Conservation (phyloP, 2,888 invertebrate species). For the Germaria angustata region DNA sequence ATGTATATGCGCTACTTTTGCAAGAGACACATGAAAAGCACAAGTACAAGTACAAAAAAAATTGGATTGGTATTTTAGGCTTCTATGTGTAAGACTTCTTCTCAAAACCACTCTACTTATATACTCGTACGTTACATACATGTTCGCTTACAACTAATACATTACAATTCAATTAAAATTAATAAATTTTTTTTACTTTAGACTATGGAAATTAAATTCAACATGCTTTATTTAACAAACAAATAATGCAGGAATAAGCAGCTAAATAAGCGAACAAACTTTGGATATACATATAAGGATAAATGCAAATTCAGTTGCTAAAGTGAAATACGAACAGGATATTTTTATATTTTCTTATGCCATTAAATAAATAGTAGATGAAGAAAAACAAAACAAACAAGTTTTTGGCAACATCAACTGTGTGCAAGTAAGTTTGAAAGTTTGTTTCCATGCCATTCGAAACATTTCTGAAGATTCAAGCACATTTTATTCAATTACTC, state of each 20-base stretch:
- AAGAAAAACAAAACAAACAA: not conserved
- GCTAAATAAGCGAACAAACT: not conserved
- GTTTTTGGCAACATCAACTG: constrained; percentile 49
- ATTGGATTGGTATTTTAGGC: no score
- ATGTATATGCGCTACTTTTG: no score
- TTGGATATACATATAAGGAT: not conserved
- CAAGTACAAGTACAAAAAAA: no score
- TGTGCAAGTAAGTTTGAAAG: constrained; percentile 14
- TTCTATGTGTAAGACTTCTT: no score
- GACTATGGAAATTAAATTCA: constrained; percentile 7
- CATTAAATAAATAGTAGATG: constrained; percentile 4
- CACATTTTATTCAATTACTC: constrained; percentile 52
- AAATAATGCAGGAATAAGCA: not conserved
- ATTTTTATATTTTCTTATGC: constrained; percentile 25
- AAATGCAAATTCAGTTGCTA: constrained; percentile 18
- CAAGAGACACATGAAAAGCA: no score
- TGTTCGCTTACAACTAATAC: not conserved
- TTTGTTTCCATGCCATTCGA: constrained; percentile 10
- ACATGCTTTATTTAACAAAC: constrained; percentile 18
- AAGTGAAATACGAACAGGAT: not conserved
- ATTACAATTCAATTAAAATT: constrained; percentile 21
- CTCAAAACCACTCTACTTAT: not conserved
- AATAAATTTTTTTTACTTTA: not conserved
- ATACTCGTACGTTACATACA: not conserved
- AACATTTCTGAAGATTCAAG: constrained; percentile 24